Evolutionary conservation across 1,140 invertebrate genomes (phyloP).

Genomic region (Aplysia californica): DNA sequence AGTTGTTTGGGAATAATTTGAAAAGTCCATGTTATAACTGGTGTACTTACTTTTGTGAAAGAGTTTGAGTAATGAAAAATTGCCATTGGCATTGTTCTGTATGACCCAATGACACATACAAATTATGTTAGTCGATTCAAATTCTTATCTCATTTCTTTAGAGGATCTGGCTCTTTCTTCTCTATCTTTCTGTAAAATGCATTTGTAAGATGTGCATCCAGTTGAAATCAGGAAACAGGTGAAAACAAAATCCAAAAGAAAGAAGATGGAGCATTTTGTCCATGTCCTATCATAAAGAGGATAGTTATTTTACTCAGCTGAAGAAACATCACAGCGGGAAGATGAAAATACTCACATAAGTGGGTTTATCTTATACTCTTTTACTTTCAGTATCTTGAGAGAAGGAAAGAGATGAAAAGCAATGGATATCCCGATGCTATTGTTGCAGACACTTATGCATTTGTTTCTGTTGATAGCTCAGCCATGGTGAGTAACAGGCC

Average conservation of each 20-base stretch:
- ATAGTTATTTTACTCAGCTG: not conserved
- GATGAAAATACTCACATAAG: not conserved
- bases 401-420: constrained; percentile 15
- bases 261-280: not conserved
- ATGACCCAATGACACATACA: no score
- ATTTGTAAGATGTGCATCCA: not conserved
- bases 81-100: no score
- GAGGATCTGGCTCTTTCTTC: not conserved
- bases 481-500: not conserved
- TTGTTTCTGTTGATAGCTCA: constrained; percentile 16
- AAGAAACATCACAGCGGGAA: not conserved
- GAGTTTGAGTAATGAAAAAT: no score
- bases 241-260: no score
- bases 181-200: no score
- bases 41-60: not conserved
- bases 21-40: not conserved
- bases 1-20: not conserved
- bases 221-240: not conserved
- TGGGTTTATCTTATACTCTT: not conserved
- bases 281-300: not conserved
- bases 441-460: constrained; percentile 11
- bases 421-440: constrained; percentile 22
- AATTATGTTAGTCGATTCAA: not conserved
- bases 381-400: constrained; percentile 19
- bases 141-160: not conserved